A percentile compares a stretch with the other conserved stretches of the same genome.
These are phyloP conservation scores for Sebastes reedi DNA, from an alignment of 2,797 vertebrate species.

Conservation along the genomic window DNA sequence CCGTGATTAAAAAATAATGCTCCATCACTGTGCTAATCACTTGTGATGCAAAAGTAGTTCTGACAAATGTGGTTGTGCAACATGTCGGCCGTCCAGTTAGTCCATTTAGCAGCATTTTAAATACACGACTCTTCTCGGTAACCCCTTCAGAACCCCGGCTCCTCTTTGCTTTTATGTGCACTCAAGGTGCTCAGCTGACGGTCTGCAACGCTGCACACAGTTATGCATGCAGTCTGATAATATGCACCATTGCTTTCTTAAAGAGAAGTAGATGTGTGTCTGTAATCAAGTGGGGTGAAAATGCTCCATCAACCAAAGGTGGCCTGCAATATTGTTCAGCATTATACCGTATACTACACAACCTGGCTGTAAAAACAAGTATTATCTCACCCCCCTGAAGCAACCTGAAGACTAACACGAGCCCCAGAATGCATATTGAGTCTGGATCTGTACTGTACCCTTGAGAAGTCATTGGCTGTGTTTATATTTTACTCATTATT, in stretches of 20 bases:
- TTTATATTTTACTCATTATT: slow-evolving; percentile 16
- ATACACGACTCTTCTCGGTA: neutral
- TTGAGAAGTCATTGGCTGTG: slow-evolving; percentile 29
- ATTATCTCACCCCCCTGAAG: neutral
- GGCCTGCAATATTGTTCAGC: slow-evolving; percentile 10
- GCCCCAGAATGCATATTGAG: neutral
- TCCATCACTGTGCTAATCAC: slow-evolving; percentile 31
- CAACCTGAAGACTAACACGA: neutral
- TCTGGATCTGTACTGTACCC: neutral
- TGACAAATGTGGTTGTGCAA: slow-evolving; percentile 43
- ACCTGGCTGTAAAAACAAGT: neutral
- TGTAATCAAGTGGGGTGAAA: slow-evolving; percentile 23
- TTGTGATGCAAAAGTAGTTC: slow-evolving; percentile 45
- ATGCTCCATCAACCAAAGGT: slow-evolving; percentile 7
- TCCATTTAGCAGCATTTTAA: slow-evolving; percentile 50
- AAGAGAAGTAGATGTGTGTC: slow-evolving; percentile 14
- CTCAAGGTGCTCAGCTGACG: neutral
- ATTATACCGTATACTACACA: neutral
- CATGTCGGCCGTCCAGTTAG: slow-evolving; percentile 15
- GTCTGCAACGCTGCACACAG: slow-evolving; percentile 5
- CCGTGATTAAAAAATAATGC: slow-evolving; percentile 57
- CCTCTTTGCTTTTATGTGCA: neutral
- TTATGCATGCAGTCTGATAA: neutral
- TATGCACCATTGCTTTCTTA: slow-evolving; percentile 2
- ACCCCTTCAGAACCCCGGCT: neutral